These are phyloP conservation scores for Cosmopolites sordidus DNA, from an alignment of 2,888 invertebrate genomes.

Conservation along the genomic window DNA sequence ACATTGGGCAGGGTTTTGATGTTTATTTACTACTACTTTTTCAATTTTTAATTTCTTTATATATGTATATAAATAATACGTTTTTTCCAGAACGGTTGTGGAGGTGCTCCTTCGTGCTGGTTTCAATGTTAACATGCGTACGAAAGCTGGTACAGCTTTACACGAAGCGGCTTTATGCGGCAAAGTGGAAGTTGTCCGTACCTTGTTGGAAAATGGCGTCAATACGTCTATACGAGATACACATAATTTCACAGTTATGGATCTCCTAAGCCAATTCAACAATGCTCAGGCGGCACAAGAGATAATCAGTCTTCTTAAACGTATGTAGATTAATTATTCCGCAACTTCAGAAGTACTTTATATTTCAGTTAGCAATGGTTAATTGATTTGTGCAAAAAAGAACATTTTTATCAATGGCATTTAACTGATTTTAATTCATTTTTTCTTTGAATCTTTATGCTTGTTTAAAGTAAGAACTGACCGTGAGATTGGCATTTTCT, in stretches of 20 bases:
- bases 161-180: slow-evolving; percentile 93
- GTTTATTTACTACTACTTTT: no score
- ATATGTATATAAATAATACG: no score
- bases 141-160: slow-evolving; percentile 82
- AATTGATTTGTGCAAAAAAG: no score
- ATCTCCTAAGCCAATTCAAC: slow-evolving; percentile 75
- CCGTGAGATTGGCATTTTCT: no score
- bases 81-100: slow-evolving; percentile 66
- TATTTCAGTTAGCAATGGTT: no score
- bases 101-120: slow-evolving; percentile 78
- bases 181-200: slow-evolving; percentile 80
- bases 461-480: no score
- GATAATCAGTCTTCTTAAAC: slow-evolving; percentile 78
- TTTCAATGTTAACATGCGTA: slow-evolving; percentile 81
- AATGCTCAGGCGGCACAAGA: slow-evolving; percentile 85
- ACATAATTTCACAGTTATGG: slow-evolving; percentile 78
- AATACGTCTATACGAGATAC: slow-evolving; percentile 76
- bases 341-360: no score
- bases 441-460: no score
- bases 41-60: no score
- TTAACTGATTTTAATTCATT: no score
- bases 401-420: no score
- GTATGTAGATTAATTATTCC: slow-evolving; percentile 53
- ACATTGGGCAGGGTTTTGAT: no score
- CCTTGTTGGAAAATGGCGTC: slow-evolving; percentile 75